Evolutionary conservation across 2,113 vertebrate genomes (phyloP).

Genomic region (Lepus timidus): DNA sequence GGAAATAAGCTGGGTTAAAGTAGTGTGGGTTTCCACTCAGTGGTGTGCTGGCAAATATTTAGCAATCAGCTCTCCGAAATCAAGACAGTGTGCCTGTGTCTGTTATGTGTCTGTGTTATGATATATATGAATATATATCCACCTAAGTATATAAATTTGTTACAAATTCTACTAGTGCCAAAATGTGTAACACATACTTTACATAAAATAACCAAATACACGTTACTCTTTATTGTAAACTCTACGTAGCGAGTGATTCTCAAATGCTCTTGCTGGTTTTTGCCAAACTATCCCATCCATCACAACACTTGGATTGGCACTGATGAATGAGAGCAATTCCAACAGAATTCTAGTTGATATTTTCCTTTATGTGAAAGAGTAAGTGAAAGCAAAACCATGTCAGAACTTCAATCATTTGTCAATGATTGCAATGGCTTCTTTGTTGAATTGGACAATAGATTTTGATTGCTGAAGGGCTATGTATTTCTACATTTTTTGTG

Average conservation of each 20-base stretch:
- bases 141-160: neutral
- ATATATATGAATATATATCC: neutral
- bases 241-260: neutral
- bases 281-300: neutral
- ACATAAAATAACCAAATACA: neutral
- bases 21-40: neutral
- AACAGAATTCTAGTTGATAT: neutral
- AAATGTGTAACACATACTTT: neutral
- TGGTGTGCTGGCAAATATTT: too few relatives aligned
- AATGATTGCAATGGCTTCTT: neutral
- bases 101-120: neutral
- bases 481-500: constrained; percentile 30
- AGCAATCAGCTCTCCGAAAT: neutral
- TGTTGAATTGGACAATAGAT: neutral
- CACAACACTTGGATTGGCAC: neutral
- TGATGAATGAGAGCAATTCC: neutral
- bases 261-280: neutral
- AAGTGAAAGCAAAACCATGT: neutral
- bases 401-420: neutral
- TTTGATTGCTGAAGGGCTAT: neutral
- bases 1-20: neutral
- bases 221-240: neutral
- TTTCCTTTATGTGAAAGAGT: constrained; percentile 26
- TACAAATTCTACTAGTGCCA: neutral
- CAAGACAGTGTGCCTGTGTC: neutral